Evolutionary conservation across 2,797 vertebrate species (phyloP), one percentile per base, ranked within the genome.

Genomic region (Oryzias sinensis): DNA sequence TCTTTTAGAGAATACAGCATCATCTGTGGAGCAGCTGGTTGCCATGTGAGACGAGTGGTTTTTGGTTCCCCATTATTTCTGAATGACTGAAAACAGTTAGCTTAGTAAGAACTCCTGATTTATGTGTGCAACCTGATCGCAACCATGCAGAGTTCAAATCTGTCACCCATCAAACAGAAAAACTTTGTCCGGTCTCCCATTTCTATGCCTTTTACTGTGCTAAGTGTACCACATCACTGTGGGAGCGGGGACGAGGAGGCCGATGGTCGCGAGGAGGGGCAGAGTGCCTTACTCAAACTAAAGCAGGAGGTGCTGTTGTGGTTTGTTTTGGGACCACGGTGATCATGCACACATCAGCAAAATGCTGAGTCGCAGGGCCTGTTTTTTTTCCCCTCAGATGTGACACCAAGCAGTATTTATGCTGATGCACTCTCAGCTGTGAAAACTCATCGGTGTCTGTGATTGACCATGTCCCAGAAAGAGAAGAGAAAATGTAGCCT

Each of bases 231-330:
- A 91, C 89, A 88, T 80, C 90, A 91, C 90, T 93, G 90, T 91
- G 90, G 90, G 89, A 88, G 82, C 76, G 78, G 84, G 65, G 62
- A 73, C 68, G 68, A 79, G 59, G 68, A 68, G 78, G 70, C 70
- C 74, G 68, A 72, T 74, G 74, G 81, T 82, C 61, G 61, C 53
- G 68, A 76, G 84, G 77, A 84, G 85, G 89, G 91, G 86, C 86
- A 44, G 90, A 91, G 92, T 93, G 91, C 92, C 91, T 93, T 93
- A 92, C 88, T 83, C 87, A 81, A 85, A 84, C 83, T 85, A 83
- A 88, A 84, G 86, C 87, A 88, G 81, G 88, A 76, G 76, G 74
- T 67, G 62, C 62, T 46, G 52, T 79, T 43, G 72, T 52, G 59
- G 76, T 77, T 69, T 65, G 74, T 75, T 79, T 78, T 55, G 53